Conservation (phyloP, 2,113 vertebrate species). For the Oryzias curvinotus region DNA sequence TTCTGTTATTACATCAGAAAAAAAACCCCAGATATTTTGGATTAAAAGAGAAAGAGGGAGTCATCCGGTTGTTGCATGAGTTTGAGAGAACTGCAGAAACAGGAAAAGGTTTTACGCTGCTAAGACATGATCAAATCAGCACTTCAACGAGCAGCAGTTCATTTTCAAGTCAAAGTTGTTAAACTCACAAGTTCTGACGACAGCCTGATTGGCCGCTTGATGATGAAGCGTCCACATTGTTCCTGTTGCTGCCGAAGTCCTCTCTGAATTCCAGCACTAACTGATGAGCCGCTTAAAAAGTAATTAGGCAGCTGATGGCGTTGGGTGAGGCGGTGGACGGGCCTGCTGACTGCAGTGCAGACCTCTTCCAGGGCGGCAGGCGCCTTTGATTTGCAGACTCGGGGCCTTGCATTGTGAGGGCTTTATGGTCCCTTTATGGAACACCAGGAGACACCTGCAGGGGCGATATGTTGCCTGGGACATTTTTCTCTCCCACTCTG, state of each 20-base stretch:
- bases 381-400: constrained; percentile 65
- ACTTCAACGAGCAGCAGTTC: background rate
- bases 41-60: too few species aligned
- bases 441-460: constrained; percentile 73
- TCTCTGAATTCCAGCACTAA: constrained; percentile 50
- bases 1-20: too few species aligned
- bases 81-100: too few species aligned
- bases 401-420: constrained; percentile 66
- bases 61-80: too few species aligned
- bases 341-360: constrained; percentile 49
- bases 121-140: background rate
- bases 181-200: constrained; percentile 28
- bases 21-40: too few species aligned
- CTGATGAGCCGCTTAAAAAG: constrained; percentile 73
- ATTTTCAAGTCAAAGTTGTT: constrained; percentile 23
- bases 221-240: constrained; percentile 33
- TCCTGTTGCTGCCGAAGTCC: constrained; percentile 22
- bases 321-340: constrained; percentile 30
- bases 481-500: constrained; percentile 71
- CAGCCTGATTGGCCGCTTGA: constrained; percentile 16
- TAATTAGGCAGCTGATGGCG: constrained; percentile 62
- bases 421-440: constrained; percentile 73
- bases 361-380: constrained; percentile 56
- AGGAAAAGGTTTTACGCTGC: too few species aligned
- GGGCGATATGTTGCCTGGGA: constrained; percentile 70